A percentile compares a stretch with the other conserved stretches of the same genome.
Evolutionary conservation across 1,140 invertebrate species (phyloP).

Genomic region (Tetragnatha versicolor): DNA sequence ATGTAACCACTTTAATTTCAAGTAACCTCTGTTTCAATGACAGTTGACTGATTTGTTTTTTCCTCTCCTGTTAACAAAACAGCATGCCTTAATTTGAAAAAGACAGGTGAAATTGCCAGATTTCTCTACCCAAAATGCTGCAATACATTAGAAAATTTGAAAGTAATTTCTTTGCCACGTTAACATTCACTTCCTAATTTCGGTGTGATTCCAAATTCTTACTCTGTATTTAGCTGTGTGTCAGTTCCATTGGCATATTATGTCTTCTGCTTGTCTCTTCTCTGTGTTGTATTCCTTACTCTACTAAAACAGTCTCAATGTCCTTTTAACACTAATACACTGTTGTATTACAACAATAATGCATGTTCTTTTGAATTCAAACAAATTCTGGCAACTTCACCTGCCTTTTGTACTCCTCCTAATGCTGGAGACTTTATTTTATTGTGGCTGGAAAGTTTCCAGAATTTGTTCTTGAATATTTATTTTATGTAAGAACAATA

Average conservation of each 20-base stretch:
- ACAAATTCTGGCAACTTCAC: conserved; percentile 56
- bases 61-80: background rate
- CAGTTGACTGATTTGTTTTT: conserved; percentile 50
- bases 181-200: conserved; percentile 29
- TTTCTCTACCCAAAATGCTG: conserved; percentile 38
- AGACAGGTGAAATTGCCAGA: conserved; percentile 55
- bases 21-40: conserved; percentile 50
- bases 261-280: conserved; percentile 29
- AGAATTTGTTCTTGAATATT: conserved; percentile 56
- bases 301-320: conserved; percentile 3
- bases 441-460: conserved; percentile 50
- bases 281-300: conserved; percentile 29
- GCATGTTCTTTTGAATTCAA: conserved; percentile 38
- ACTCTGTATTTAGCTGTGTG: conserved; percentile 31
- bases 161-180: conserved; percentile 47
- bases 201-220: conserved; percentile 17
- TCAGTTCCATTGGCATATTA: conserved; percentile 11
- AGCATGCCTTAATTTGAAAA: background rate
- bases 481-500: too few species aligned
- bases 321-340: conserved; percentile 9
- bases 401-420: conserved; percentile 46
- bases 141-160: conserved; percentile 49
- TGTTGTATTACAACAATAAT: conserved; percentile 8
- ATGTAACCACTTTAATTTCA: too few species aligned
- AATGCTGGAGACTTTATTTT: conserved; percentile 40